A percentile compares a stretch with the other conserved stretches of the same genome.
phyloP scores from a whole-genome alignment of 2,888 invertebrate species.

The Archips xylosteana region DNA sequence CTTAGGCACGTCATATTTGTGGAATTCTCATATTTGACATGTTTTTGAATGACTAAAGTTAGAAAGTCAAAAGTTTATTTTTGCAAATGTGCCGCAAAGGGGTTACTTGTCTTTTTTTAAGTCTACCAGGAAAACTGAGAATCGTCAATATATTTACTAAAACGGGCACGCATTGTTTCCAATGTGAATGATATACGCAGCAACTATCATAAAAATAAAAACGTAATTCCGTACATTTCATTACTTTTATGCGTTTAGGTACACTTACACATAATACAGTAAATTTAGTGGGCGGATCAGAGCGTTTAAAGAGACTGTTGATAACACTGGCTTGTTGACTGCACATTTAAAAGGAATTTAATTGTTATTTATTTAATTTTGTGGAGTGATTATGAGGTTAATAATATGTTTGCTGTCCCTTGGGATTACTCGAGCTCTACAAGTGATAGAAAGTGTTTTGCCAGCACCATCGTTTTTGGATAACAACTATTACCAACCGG shows the following conservation, averaged over 20 bases:
- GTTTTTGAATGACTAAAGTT: neutral
- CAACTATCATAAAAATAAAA: too few species aligned
- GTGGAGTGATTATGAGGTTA: conserved; percentile 20
- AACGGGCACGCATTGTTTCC: too few species aligned
- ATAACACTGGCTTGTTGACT: neutral
- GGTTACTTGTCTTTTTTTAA: too few species aligned
- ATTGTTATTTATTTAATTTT: neutral
- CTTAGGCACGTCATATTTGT: too few species aligned
- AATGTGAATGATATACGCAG: too few species aligned
- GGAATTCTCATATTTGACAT: neutral
- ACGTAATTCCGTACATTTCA: too few species aligned
- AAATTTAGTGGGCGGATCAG: too few species aligned
- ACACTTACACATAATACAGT: neutral
- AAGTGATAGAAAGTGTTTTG: conserved; percentile 1
- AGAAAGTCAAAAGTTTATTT: too few species aligned
- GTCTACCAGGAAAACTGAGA: too few species aligned
- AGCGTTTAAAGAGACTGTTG: too few species aligned
- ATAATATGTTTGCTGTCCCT: conserved; percentile 17
- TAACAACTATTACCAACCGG: conserved; percentile 84
- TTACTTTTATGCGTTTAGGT: neutral
- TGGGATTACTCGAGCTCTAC: conserved; percentile 22
- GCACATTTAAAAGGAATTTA: neutral
- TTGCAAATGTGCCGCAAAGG: too few species aligned
- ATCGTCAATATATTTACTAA: too few species aligned
- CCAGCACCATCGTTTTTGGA: neutral